Base-by-base conservation (phyloP, 2,888 invertebrate species). In the Drosophila borealis region DNA sequence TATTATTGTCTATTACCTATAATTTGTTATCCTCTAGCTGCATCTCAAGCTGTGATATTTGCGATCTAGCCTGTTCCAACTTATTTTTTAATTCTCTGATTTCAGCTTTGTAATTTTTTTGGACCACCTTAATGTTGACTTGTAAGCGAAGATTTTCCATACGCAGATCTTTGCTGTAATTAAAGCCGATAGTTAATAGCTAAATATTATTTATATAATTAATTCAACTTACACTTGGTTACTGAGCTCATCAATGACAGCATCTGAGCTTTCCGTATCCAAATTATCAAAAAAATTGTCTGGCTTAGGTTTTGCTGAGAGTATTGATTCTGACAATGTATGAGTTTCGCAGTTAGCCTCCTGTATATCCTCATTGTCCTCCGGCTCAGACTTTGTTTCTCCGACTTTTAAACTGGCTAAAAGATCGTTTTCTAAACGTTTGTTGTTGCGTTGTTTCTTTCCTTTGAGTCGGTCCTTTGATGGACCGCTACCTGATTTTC, bases 241-340 rank as follows among this genome's bases (percentile, higher is more conserved):
- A 8, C 9, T 57, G 5, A 74, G 13, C 10, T 72, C 68, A 34
- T 72, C 72, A 9, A 68, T 68, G 2, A 72, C 61, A 13, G 61
- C 56, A 17, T 57, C 57, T 1, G 49, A 39, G 19, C 68, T 62
- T 29, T 72, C 74, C 1, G 25, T 33, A 29, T 74, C 74, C 34
- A 74, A 17, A 3, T 21, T 2, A 14, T 33, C 17, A 25, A 33
- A 14, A 0, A 17, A 4, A 4, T 8, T 14, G 0, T 41, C 9
- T 17, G 41, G 0, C 4, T 17, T 17, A 1, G 17, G 10, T 17
- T 41, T 10, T 1, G 17, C 17, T 4, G 17, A 9, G 17, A 2
- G 29, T 8, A 29, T 8, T 8, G 29, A 29, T 29, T 29, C 29
- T 8, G 29, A 8, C 29, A 29, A 29, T 29, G 29, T 8, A 2